Conservation (phyloP, 2,113 vertebrate species). For the Phylloscopus trochiloides region DNA sequence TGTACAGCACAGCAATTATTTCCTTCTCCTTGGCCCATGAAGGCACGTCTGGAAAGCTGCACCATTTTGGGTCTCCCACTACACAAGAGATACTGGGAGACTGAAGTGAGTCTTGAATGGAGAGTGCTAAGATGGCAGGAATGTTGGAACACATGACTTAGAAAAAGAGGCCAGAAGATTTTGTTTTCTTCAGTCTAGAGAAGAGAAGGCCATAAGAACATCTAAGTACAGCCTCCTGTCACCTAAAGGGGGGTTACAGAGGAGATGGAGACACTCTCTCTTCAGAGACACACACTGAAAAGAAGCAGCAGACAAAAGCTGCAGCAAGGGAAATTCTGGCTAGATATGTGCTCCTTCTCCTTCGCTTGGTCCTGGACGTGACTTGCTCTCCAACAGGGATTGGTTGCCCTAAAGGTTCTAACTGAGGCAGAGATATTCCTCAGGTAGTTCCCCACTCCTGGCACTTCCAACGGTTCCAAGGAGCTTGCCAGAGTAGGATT, state of each 20-base stretch:
- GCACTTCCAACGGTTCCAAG: too few species aligned
- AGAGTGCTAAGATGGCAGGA: not conserved
- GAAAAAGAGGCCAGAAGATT: not conserved
- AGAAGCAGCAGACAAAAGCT: not conserved
- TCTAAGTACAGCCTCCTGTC: not conserved
- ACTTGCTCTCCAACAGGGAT: too few species aligned
- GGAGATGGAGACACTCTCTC: not conserved
- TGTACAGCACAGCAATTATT: not conserved
- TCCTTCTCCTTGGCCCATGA: not conserved
- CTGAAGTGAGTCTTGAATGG: not conserved
- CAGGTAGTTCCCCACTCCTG: too few species aligned
- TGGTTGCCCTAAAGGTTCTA: too few species aligned
- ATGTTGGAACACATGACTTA: not conserved
- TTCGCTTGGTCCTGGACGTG: too few species aligned
- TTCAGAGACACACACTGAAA: not conserved
- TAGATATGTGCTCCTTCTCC: not conserved
- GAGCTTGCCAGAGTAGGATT: too few species aligned
- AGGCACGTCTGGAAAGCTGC: not conserved
- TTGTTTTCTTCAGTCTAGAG: not conserved
- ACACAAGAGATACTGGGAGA: not conserved
- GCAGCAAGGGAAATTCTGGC: not conserved
- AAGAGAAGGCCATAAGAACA: not conserved
- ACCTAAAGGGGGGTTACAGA: not conserved
- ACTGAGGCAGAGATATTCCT: too few species aligned
- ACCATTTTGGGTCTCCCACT: not conserved